Conservation (phyloP, 2,888 invertebrate species). For the Melanotus villosus region DNA sequence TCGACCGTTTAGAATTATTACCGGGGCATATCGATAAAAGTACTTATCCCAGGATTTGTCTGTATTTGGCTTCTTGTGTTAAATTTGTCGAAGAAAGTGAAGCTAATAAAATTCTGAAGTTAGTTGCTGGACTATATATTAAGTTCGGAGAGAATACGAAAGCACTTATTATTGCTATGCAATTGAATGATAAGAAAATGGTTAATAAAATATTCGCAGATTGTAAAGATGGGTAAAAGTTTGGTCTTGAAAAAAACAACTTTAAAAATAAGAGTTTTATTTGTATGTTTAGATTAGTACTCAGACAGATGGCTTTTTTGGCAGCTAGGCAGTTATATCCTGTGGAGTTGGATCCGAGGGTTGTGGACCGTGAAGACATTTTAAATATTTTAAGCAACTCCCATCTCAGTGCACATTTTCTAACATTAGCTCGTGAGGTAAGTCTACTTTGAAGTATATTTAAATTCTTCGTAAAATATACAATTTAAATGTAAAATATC, state of each 20-base stretch:
- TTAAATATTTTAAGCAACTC: slow-evolving; percentile 95
- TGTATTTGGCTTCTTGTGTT: slow-evolving; percentile 90
- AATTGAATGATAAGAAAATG: slow-evolving; percentile 85
- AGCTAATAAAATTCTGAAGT: slow-evolving; percentile 78
- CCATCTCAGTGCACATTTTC: slow-evolving; percentile 93
- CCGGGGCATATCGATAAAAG: slow-evolving; percentile 90
- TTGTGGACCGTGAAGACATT: slow-evolving; percentile 80
- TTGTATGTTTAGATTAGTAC: slow-evolving; percentile 77
- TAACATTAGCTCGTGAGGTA: slow-evolving; percentile 93
- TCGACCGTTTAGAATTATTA: slow-evolving; percentile 90
- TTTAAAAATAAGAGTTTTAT: too few relatives aligned
- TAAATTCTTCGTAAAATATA: background rate
- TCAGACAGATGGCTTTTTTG: slow-evolving; percentile 97
- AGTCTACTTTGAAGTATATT: background rate
- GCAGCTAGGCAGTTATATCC: slow-evolving; percentile 94
- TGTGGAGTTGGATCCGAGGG: slow-evolving; percentile 86
- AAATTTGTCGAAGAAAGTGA: slow-evolving; percentile 97
- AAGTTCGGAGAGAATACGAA: slow-evolving; percentile 92
- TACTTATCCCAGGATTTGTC: slow-evolving; percentile 92
- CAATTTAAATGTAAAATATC: background rate
- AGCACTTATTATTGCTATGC: slow-evolving; percentile 92
- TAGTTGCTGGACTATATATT: slow-evolving; percentile 87
- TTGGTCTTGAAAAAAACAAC: background rate
- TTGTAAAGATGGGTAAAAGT: slow-evolving; percentile 88
- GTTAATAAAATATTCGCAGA: slow-evolving; percentile 88